Percentiles rank a stretch among this genome's conserved stretches.
phyloP scores from a whole-genome alignment of 1,140 invertebrate genomes.

The Babylonia areolata region DNA sequence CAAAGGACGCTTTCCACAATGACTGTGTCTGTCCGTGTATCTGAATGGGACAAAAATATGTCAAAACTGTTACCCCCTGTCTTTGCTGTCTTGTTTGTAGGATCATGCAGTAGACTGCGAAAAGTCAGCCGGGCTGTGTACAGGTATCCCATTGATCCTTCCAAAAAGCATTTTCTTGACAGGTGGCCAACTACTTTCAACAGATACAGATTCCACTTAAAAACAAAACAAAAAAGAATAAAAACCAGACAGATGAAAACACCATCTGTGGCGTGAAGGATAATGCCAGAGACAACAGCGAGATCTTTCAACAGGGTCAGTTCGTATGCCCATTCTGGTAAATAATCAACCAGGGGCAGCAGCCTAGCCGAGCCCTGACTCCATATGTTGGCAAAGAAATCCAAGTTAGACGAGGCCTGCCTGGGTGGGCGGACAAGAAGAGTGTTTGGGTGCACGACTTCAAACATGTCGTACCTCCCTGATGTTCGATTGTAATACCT shows the following conservation, averaged over 20 bases:
- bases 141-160: conserved; percentile 12
- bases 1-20: not conserved
- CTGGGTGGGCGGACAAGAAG: conserved; percentile 15
- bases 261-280: not conserved
- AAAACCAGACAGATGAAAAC: not conserved
- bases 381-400: not conserved
- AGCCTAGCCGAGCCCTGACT: not conserved
- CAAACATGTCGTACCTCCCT: conserved; percentile 8
- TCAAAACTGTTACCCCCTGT: not conserved
- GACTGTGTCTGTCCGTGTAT: not conserved
- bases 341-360: not conserved
- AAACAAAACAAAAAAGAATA: not conserved
- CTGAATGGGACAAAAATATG: conserved; percentile 27
- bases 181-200: not conserved
- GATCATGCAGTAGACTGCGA: not conserved
- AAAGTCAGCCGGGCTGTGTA: not conserved
- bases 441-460: conserved; percentile 9
- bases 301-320: not conserved
- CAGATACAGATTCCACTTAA: not conserved
- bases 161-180: not conserved
- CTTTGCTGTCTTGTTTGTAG: not conserved
- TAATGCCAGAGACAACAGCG: not conserved
- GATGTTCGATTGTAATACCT: conserved; percentile 14
- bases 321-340: not conserved
- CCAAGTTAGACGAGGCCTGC: not conserved